phyloP scores from a whole-genome alignment of 2,888 invertebrate species.

The Fissipunctia ypsillon region DNA sequence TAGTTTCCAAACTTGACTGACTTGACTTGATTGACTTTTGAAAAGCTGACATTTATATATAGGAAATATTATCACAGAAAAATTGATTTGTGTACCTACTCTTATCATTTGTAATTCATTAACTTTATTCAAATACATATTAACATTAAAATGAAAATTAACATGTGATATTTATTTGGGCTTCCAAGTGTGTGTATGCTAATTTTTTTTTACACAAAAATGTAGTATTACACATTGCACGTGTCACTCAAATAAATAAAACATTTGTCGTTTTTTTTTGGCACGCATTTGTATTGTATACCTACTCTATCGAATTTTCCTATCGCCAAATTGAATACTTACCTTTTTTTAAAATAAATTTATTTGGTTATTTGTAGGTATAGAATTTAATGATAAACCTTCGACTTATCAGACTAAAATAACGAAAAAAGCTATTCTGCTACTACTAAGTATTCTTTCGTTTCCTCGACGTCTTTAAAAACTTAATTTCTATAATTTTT shows the following conservation, averaged over 20 bases:
- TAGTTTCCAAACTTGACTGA: too few relatives aligned
- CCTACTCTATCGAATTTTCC: not conserved
- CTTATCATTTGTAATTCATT: not conserved
- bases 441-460: constrained; percentile 42
- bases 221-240: constrained; percentile 20
- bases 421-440: constrained; percentile 2
- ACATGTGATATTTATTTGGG: constrained; percentile 17
- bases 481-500: constrained; percentile 35
- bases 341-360: not conserved
- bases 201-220: constrained; percentile 55
- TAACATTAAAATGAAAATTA: constrained; percentile 4
- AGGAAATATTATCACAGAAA: not conserved
- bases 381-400: constrained; percentile 5
- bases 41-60: constrained; percentile 1
- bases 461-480: constrained; percentile 37
- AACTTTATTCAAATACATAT: constrained; percentile 6
- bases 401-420: constrained; percentile 10
- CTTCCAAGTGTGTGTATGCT: constrained; percentile 33
- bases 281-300: not conserved
- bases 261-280: constrained; percentile 4
- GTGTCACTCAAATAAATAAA: constrained; percentile 31
- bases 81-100: not conserved
- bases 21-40: constrained; percentile 28
- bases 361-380: constrained; percentile 4
- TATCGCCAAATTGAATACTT: not conserved